Conservation (phyloP, 2,113 vertebrate genomes). For the Cyprinodon variegatus region DNA sequence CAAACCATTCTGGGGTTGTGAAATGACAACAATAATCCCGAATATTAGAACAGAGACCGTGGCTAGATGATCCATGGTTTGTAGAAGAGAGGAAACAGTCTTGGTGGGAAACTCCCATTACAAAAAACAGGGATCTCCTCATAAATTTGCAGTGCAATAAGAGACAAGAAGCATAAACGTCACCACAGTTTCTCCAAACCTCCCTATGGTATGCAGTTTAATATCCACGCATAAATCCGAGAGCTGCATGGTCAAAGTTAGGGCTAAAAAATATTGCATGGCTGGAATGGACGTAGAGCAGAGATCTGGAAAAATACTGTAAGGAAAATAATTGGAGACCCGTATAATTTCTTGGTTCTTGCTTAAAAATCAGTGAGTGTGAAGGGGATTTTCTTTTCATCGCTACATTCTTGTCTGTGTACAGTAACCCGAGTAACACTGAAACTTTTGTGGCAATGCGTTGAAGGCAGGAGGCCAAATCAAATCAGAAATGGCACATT, state of each 20-base stretch:
- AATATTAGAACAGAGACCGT: slow-evolving; percentile 25
- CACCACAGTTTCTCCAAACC: slow-evolving; percentile 50
- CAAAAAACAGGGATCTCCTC: slow-evolving; percentile 53
- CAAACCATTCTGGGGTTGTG: slow-evolving; percentile 26
- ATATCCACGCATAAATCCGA: slow-evolving; percentile 55
- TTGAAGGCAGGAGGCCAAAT: slow-evolving; percentile 50
- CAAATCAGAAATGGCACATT: slow-evolving; percentile 68
- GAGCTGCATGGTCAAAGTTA: slow-evolving; percentile 32
- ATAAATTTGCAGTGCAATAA: slow-evolving; percentile 47
- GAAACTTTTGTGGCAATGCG: slow-evolving; percentile 47
- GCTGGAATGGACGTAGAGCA: slow-evolving; percentile 19
- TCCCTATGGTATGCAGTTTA: slow-evolving; percentile 37
- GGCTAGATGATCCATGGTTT: slow-evolving; percentile 50
- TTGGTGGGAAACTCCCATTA: slow-evolving; percentile 53
- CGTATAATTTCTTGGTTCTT: slow-evolving; percentile 23
- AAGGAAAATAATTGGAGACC: slow-evolving; percentile 32
- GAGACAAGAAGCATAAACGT: slow-evolving; percentile 60
- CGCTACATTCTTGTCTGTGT: slow-evolving; percentile 4
- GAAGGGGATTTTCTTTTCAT: slow-evolving; percentile 19
- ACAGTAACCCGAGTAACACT: slow-evolving; percentile 25
- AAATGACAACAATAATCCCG: slow-evolving; percentile 47
- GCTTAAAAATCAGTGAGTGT: slow-evolving; percentile 9
- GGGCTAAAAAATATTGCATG: slow-evolving; percentile 26
- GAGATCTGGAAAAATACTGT: slow-evolving; percentile 38
- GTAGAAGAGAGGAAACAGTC: slow-evolving; percentile 36